Base-by-base conservation (phyloP, 30 jellyfish, hydroid and myxozoan species). In the Pelagia noctiluca region DNA sequence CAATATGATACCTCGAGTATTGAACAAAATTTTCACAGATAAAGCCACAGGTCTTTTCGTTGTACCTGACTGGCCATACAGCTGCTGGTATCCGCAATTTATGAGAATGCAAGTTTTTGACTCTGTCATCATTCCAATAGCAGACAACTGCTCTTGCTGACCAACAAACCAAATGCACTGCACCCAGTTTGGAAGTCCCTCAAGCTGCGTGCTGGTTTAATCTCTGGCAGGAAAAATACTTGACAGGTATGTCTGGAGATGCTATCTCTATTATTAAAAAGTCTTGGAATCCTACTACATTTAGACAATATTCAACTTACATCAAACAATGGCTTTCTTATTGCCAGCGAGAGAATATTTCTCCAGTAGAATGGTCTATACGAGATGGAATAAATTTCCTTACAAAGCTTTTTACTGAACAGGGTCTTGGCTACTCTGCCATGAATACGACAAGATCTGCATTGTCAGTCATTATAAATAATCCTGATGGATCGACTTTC, bases 21-120 rank as follows among this genome's bases (percentile, higher is more conserved):
- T 74, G 24, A 78, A 49, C 8, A 74, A 74, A 35, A 28, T 38
- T 13, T 26, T 2, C 30, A 16, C 24, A 8, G 86, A 74, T 25
- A 24, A 74, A 49, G 74, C 75, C 49, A 25, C 47, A 2, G 86
- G 86, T 2, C 12, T 74, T 24, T 8, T 74, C 4, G 63, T 74
- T 26, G 86, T 74, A 19, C 86, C 86, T 2, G 35, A 74, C 21
- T 71, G 83, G 83, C 84, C 90, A 12, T 1, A 60, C 67, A 32
- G 66, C 7, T 16, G 53, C 12, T 80, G 90, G 90, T 69, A 28
- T 25, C 42, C 92, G n/a, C 80, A 28, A 16, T 49, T 42, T 2
- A 42, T 1, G n/a, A 3, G 60, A 28, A 10, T 66, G 52, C 42
- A 25, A 30, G 34, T 82, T 3, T 50, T 71, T 12, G 60, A 52